Conservation (phyloP, 2,113 vertebrate genomes). For the Plectropomus leopardus region DNA sequence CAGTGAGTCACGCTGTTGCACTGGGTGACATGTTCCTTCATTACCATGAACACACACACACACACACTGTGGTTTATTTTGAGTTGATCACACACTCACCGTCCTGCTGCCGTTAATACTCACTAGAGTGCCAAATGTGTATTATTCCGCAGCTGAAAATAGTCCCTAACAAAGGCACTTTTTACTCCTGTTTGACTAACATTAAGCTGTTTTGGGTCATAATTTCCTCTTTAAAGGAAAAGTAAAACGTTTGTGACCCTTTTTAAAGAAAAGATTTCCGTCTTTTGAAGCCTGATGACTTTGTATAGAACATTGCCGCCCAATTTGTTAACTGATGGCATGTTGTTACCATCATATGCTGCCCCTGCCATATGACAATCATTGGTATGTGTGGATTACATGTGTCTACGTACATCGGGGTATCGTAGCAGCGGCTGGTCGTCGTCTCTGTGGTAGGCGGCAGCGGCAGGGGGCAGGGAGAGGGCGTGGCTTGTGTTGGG, state of each 20-base stretch:
- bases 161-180: background rate
- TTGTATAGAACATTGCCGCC: background rate
- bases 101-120: background rate
- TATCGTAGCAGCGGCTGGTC: constrained; percentile 93
- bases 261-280: background rate
- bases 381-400: background rate
- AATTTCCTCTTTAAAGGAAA: background rate
- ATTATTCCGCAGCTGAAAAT: background rate
- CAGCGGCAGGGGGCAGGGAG: constrained; percentile 91
- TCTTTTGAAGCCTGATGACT: background rate
- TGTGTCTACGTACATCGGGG: constrained; percentile 75
- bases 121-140: background rate
- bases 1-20: background rate
- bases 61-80: background rate
- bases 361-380: background rate
- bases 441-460: constrained; percentile 91
- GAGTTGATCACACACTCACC: background rate
- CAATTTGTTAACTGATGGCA: background rate
- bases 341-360: background rate
- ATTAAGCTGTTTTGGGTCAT: background rate
- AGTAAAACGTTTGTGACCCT: background rate
- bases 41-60: background rate
- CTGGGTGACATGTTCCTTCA: background rate
- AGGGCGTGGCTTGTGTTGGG: constrained; percentile 93
- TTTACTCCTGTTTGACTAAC: background rate